A percentile compares a stretch with the other conserved stretches of the same genome.
phyloP scores from a whole-genome alignment of 2,797 vertebrate species.

The Crypturellus tataupa region DNA sequence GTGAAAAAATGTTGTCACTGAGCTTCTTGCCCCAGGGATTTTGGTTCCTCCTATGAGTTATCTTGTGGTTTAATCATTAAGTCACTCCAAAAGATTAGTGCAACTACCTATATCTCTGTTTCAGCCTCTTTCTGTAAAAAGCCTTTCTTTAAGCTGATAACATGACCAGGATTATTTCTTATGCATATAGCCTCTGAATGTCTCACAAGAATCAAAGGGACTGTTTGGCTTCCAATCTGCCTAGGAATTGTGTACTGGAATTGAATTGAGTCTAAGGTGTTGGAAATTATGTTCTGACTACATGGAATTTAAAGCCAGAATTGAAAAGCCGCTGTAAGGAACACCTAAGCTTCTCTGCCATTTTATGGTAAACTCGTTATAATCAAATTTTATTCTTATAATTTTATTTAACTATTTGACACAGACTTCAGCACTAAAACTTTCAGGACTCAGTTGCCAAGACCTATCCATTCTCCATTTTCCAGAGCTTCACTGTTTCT shows the following conservation, averaged over 20 bases:
- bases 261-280: background rate
- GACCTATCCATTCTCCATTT: background rate
- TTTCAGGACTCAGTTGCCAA: background rate
- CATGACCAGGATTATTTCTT: background rate
- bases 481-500: background rate
- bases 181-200: no score
- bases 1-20: background rate
- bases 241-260: background rate
- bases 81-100: background rate
- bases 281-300: background rate
- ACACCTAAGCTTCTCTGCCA: background rate
- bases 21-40: background rate
- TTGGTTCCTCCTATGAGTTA: background rate
- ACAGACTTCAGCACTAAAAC: background rate
- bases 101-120: background rate
- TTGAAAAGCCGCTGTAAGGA: background rate
- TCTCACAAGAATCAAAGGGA: background rate
- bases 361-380: background rate
- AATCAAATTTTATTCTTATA: background rate
- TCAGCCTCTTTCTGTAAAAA: background rate
- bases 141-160: background rate
- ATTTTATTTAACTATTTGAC: background rate
- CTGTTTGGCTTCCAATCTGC: background rate
- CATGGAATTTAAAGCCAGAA: background rate
- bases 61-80: background rate